phyloP scores from a whole-genome alignment of 2,113 vertebrate genomes.

The Amblyopsis rosae region DNA sequence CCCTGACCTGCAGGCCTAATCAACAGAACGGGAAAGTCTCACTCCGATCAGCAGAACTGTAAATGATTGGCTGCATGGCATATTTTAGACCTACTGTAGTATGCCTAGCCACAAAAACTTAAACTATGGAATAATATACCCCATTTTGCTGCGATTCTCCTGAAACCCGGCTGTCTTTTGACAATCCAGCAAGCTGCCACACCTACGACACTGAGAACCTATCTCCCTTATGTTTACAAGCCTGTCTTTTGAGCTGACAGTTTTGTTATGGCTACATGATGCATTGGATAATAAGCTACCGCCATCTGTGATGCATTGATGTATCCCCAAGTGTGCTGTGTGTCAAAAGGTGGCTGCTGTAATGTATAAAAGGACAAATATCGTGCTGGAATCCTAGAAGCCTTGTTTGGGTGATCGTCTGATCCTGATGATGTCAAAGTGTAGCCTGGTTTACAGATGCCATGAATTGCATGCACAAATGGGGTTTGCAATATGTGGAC shows the following conservation, averaged over 20 bases:
- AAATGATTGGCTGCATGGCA: slow-evolving; percentile 38
- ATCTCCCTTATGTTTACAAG: slow-evolving; percentile 8
- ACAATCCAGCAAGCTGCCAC: slow-evolving; percentile 8
- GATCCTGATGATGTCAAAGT: slow-evolving; percentile 42
- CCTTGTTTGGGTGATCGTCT: slow-evolving; percentile 54
- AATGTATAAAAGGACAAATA: slow-evolving; percentile 20
- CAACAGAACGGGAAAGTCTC: slow-evolving; percentile 26
- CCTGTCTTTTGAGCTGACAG: not conserved
- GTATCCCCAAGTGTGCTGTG: slow-evolving; percentile 2
- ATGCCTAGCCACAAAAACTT: not conserved
- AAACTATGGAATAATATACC: no score
- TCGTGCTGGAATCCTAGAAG: slow-evolving; percentile 42
- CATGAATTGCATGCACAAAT: no score
- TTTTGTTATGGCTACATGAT: slow-evolving; percentile 39
- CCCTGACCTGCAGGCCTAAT: slow-evolving; percentile 56
- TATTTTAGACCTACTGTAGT: not conserved
- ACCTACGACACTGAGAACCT: slow-evolving; percentile 11
- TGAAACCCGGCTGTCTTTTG: not conserved
- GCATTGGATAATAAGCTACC: slow-evolving; percentile 30
- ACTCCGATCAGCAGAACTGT: slow-evolving; percentile 13
- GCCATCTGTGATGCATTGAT: slow-evolving; percentile 12
- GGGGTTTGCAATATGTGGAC: no score
- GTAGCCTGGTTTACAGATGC: no score
- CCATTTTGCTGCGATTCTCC: no score
- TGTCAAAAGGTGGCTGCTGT: slow-evolving; percentile 29